phyloP scores from a whole-genome alignment of 2,113 vertebrate genomes.

The Glaucidium brasilianum region DNA sequence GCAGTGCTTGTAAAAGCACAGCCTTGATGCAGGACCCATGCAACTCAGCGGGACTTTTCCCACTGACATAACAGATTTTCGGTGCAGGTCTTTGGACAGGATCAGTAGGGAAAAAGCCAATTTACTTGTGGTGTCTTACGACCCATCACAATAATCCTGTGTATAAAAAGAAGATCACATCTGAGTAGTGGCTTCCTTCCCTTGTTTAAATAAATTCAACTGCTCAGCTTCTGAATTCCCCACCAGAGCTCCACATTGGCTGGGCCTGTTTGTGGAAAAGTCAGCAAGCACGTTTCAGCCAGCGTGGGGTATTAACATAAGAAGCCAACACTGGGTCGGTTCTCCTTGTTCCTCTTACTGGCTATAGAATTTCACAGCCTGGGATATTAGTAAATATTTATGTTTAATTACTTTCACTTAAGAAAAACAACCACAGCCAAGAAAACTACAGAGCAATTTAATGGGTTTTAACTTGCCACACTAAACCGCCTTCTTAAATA shows the following conservation, averaged over 20 bases:
- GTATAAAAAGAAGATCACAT: neutral
- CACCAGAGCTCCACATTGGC: neutral
- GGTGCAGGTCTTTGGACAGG: neutral
- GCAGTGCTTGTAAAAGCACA: neutral
- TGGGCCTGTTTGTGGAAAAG: neutral
- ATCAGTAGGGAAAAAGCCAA: neutral
- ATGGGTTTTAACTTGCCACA: constrained; percentile 56
- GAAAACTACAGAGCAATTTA: constrained; percentile 59
- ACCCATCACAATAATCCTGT: neutral
- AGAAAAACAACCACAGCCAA: constrained; percentile 50
- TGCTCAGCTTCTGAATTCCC: neutral
- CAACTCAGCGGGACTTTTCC: neutral
- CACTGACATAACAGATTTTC: neutral
- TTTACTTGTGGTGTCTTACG: neutral
- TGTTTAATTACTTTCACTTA: constrained; percentile 63
- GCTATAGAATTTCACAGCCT: constrained; percentile 55
- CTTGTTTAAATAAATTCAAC: neutral
- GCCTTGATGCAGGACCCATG: neutral
- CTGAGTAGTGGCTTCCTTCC: neutral
- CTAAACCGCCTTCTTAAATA: constrained; percentile 58
- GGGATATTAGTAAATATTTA: constrained; percentile 66
- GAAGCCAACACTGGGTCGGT: neutral
- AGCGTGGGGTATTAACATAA: neutral
- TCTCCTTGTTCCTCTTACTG: constrained; percentile 11
- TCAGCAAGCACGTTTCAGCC: neutral